Evolutionary conservation across 2,797 vertebrate genomes (phyloP).

Genomic region (Cygnus olor): DNA sequence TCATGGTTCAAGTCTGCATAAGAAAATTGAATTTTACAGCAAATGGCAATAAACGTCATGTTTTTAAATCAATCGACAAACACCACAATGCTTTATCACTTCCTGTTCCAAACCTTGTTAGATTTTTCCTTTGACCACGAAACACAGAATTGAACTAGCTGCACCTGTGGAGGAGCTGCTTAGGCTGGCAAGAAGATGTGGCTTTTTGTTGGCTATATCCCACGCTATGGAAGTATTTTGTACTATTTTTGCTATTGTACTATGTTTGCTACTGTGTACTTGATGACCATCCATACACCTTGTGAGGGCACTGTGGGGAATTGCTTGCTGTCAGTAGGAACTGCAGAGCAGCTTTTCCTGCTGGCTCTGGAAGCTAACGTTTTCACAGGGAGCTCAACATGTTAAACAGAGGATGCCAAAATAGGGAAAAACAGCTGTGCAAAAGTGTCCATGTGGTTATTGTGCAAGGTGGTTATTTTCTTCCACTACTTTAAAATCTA

Average conservation of each 20-base stretch:
- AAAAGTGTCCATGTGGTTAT: rapidly evolving
- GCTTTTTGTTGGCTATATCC: not conserved
- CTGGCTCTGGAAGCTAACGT: not conserved
- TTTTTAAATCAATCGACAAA: not conserved
- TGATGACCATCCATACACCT: not conserved
- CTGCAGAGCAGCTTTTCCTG: rapidly evolving
- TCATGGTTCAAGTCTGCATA: not conserved
- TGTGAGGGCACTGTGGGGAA: rapidly evolving
- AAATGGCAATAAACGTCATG: not conserved
- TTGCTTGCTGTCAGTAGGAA: not conserved
- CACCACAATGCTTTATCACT: not conserved
- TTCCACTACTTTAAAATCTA: not conserved
- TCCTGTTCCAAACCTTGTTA: not conserved
- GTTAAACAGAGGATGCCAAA: not conserved
- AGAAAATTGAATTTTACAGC: not conserved
- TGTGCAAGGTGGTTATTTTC: not conserved
- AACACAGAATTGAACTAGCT: not conserved
- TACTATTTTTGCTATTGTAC: no score
- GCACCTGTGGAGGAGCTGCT: not conserved
- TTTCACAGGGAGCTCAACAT: not conserved
- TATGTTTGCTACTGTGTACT: not conserved
- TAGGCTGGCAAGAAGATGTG: not conserved
- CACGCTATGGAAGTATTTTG: rapidly evolving
- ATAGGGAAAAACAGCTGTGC: not conserved
- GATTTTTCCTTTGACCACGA: not conserved